Evolutionary conservation across 2,888 invertebrate species (phyloP).

Genomic region (Caenorhabditis sp.): DNA sequence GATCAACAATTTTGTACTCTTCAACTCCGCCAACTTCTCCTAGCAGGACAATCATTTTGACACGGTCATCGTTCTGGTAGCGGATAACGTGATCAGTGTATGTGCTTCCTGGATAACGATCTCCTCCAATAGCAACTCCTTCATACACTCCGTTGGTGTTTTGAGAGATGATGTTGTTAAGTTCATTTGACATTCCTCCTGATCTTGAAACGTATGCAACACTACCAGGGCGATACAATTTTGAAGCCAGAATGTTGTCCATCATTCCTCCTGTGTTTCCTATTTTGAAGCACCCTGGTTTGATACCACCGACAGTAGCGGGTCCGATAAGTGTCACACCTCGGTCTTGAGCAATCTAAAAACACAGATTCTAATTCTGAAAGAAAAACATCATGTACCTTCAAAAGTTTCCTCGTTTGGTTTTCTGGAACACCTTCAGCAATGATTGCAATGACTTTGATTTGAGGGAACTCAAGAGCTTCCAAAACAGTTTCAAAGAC

Average conservation of each 20-base stretch:
- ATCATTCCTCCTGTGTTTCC: slow-evolving; percentile 99
- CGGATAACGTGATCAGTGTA: slow-evolving; percentile 98
- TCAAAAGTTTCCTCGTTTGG: slow-evolving; percentile 94
- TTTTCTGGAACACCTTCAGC: slow-evolving; percentile 99
- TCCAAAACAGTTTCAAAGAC: slow-evolving; percentile 97
- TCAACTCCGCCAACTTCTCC: slow-evolving; percentile 99
- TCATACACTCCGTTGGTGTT: slow-evolving; percentile 89
- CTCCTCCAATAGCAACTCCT: slow-evolving; percentile 98
- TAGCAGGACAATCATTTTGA: slow-evolving; percentile 95
- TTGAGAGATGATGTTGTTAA: slow-evolving; percentile 97
- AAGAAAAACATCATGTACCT: slow-evolving; percentile 61
- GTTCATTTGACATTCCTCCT: slow-evolving; percentile 99
- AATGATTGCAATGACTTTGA: slow-evolving; percentile 95
- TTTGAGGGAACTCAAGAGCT: slow-evolving; percentile 92
- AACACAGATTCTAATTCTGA: background rate
- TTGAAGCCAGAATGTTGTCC: slow-evolving; percentile 98
- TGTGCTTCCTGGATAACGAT: slow-evolving; percentile 96
- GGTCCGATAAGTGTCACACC: slow-evolving; percentile 91
- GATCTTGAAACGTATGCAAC: slow-evolving; percentile 98
- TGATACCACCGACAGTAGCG: slow-evolving; percentile 91
- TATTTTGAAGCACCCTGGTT: slow-evolving; percentile 99
- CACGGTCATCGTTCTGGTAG: slow-evolving; percentile 87
- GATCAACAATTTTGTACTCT: slow-evolving; percentile 96
- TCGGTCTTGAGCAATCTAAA: slow-evolving; percentile 86
- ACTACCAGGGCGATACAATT: slow-evolving; percentile 95